phyloP scores from a whole-genome alignment of 1,140 invertebrate genomes.

The Stegodyphus dumicola region DNA sequence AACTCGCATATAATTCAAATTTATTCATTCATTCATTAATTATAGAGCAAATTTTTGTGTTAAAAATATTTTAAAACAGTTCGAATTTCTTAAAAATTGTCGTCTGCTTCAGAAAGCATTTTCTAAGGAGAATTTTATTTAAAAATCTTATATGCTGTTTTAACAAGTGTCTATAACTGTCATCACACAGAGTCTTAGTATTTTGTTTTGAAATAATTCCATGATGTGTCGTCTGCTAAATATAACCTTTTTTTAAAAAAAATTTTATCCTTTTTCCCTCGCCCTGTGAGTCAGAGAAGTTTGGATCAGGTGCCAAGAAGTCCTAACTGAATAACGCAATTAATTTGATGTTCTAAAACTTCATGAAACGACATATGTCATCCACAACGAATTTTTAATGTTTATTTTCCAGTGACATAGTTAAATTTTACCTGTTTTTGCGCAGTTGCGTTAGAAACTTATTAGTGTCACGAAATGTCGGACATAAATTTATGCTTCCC shows the following conservation, averaged over 20 bases:
- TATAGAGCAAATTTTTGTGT: background rate
- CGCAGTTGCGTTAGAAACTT: background rate
- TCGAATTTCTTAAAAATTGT: background rate
- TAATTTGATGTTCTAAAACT: no score
- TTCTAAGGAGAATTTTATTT: background rate
- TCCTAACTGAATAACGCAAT: no score
- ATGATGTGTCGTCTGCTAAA: no score
- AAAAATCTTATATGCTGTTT: background rate
- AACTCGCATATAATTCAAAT: no score
- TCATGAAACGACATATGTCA: background rate
- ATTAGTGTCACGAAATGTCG: background rate
- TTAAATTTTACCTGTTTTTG: background rate
- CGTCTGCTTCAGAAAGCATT: background rate
- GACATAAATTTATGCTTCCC: background rate
- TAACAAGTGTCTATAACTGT: background rate
- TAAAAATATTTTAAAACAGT: background rate
- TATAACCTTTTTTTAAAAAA: no score
- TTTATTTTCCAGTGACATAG: background rate
- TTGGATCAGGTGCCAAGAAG: no score
- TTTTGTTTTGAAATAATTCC: no score
- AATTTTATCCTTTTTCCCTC: no score
- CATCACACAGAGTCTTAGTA: background rate
- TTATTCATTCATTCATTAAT: background rate
- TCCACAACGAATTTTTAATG: background rate
- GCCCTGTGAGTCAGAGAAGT: no score